phyloP scores from a whole-genome alignment of 2,797 vertebrate species.

The Thalassophryne amazonica region DNA sequence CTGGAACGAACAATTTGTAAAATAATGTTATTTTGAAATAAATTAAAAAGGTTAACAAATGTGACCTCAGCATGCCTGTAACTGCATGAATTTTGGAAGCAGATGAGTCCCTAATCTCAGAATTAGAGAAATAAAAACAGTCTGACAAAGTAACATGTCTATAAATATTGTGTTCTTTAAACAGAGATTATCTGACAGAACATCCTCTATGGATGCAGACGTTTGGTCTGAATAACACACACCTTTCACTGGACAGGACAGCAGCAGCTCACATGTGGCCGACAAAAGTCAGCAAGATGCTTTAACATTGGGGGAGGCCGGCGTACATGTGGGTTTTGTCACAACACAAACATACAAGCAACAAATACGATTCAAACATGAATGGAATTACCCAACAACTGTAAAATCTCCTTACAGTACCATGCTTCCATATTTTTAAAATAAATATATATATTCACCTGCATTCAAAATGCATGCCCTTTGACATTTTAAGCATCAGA shows the following conservation, averaged over 20 bases:
- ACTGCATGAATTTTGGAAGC: conserved; percentile 21
- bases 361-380: no score
- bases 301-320: no score
- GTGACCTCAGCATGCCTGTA: conserved; percentile 24
- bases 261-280: no score
- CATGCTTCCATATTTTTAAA: conserved; percentile 5
- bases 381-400: no score
- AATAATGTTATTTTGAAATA: conserved; percentile 42
- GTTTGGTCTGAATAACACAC: conserved; percentile 35
- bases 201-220: conserved; percentile 10
- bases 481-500: conserved; percentile 41
- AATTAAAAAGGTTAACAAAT: conserved; percentile 23
- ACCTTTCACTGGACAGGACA: conserved; percentile 31
- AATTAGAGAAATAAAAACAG: conserved; percentile 14
- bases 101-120: conserved; percentile 10
- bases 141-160: conserved; percentile 39
- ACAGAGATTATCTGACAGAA: conserved; percentile 3
- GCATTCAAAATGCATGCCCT: conserved; percentile 38
- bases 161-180: conserved; percentile 18
- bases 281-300: no score
- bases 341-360: no score
- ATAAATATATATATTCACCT: conserved; percentile 22
- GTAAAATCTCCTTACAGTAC: no score
- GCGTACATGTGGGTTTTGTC: no score
- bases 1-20: conserved; percentile 39